Conservation (phyloP, 2,888 invertebrate species). For the Zele albiditarsus region DNA sequence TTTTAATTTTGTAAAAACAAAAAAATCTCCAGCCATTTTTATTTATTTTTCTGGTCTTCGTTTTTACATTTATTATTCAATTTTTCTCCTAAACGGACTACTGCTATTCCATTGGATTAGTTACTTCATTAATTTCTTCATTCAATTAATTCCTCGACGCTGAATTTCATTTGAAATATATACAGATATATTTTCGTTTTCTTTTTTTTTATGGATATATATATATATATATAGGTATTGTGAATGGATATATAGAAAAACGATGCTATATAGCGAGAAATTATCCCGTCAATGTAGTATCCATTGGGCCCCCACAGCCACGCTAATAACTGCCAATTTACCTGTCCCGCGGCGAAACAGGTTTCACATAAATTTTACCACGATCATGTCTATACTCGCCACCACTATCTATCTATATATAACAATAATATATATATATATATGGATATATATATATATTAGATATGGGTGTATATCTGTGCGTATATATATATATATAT, state of each 20-base stretch:
- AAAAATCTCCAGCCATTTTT: no score
- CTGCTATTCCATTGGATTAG: neutral
- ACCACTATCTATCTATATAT: slow-evolving; percentile 21
- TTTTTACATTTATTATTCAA: neutral
- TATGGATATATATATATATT: slow-evolving; percentile 42
- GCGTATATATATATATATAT: slow-evolving; percentile 30
- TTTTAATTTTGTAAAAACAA: neutral
- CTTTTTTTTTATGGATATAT: neutral
- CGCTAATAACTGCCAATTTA: slow-evolving; percentile 67
- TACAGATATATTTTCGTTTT: neutral
- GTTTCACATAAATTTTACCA: slow-evolving; percentile 63
- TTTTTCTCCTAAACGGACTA: neutral
- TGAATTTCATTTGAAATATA: neutral
- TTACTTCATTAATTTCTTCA: neutral
- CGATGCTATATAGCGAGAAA: slow-evolving; percentile 36
- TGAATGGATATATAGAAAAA: slow-evolving; percentile 17
- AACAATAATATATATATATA: slow-evolving; percentile 22
- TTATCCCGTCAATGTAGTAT: slow-evolving; percentile 47
- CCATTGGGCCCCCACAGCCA: slow-evolving; percentile 53
- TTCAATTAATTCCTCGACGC: neutral
- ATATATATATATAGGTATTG: neutral
- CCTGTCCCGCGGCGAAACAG: slow-evolving; percentile 63
- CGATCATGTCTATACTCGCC: slow-evolving; percentile 50
- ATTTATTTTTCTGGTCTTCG: neutral
- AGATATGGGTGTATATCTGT: slow-evolving; percentile 3